Evolutionary conservation across 2,113 vertebrate genomes (phyloP).

Genomic region (Strigops habroptila): DNA sequence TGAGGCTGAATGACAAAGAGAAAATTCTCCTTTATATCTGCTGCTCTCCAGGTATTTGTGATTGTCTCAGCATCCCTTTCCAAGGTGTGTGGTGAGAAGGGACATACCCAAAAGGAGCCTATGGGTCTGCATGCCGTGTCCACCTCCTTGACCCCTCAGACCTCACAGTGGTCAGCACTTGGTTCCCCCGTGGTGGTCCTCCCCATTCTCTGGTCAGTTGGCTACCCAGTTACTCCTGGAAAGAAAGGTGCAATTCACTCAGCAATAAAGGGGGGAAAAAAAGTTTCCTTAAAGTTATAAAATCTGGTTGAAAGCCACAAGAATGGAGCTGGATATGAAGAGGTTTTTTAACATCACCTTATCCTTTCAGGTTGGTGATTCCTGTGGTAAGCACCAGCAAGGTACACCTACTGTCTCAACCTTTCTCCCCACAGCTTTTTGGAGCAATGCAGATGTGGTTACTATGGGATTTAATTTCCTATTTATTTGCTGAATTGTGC

Average conservation of each 20-base stretch:
- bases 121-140: accelerated
- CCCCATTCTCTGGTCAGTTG: accelerated
- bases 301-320: background rate
- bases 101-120: background rate
- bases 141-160: background rate
- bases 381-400: background rate
- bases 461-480: background rate
- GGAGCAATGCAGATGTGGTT: background rate
- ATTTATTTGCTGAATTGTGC: background rate
- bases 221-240: background rate
- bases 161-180: background rate
- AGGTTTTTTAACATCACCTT: background rate
- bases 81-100: background rate
- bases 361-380: background rate
- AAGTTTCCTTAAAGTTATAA: background rate
- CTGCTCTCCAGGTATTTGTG: background rate
- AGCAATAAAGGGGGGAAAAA: background rate
- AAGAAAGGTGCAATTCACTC: background rate
- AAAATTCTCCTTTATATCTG: background rate
- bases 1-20: background rate
- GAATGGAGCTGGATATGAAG: background rate
- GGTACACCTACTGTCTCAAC: background rate
- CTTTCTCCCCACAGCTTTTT: background rate
- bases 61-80: background rate
- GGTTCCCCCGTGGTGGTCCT: background rate